A percentile compares a stretch with the other conserved stretches of the same genome.
Evolutionary conservation across 2,888 invertebrate species (phyloP).

Genomic region (Apocheima hispidaria): DNA sequence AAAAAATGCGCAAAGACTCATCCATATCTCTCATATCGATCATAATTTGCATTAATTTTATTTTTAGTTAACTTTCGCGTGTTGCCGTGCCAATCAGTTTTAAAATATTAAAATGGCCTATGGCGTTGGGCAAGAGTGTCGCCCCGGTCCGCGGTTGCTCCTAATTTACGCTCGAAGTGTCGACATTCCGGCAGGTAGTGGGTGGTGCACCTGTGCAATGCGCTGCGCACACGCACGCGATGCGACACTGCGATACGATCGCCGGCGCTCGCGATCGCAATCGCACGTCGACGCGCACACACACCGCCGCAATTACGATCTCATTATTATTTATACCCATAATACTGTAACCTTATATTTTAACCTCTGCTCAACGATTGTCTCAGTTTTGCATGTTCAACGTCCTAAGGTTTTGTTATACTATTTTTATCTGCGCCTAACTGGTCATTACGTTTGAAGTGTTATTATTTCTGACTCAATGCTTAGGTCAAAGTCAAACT

Average conservation of each 20-base stretch:
- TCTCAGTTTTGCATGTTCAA: constrained; percentile 36
- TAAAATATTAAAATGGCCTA: constrained; percentile 1
- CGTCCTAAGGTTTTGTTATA: constrained; percentile 20
- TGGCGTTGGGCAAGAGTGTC: constrained; percentile 1
- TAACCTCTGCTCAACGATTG: constrained; percentile 34
- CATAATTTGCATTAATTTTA: background rate
- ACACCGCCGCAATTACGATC: constrained; percentile 25
- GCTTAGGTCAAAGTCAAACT: background rate
- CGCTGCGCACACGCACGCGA: constrained; percentile 19
- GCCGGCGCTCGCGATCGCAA: constrained; percentile 13
- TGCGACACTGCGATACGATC: constrained; percentile 19
- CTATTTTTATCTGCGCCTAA: constrained; percentile 1
- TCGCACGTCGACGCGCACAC: constrained; percentile 19
- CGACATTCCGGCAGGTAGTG: constrained; percentile 11
- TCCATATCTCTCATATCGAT: background rate
- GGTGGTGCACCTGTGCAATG: constrained; percentile 20
- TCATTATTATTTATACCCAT: constrained; percentile 27
- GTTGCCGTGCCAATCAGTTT: background rate
- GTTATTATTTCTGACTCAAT: background rate
- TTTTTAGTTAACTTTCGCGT: background rate
- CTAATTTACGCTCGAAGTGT: constrained; percentile 11
- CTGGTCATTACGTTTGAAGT: constrained; percentile 4
- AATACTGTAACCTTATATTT: constrained; percentile 14
- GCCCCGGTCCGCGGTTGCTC: constrained; percentile 2
- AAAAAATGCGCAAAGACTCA: background rate